Percentiles rank a stretch among this genome's conserved stretches.
Conservation (phyloP, 2,113 vertebrate genomes). For the Scytalopus superciliaris region DNA sequence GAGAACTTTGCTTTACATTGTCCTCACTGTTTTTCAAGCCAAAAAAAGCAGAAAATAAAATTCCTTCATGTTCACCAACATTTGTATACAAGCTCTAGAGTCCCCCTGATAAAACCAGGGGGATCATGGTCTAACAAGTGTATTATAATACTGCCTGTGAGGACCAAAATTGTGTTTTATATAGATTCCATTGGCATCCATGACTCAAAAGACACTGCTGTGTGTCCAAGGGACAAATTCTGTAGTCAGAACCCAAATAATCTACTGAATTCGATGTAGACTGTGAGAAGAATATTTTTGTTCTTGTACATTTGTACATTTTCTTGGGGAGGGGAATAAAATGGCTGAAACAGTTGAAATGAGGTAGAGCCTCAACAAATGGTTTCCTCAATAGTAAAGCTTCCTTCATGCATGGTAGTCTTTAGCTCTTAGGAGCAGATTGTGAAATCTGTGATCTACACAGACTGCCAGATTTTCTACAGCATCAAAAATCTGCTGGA, state of each 20-base stretch:
- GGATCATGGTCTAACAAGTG: not conserved
- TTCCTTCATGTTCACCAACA: not conserved
- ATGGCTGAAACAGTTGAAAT: not conserved
- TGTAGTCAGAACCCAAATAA: not conserved
- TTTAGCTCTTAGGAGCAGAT: not conserved
- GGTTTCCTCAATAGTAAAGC: not conserved
- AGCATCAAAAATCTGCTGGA: not conserved
- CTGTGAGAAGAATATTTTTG: not conserved
- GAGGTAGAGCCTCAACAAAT: not conserved
- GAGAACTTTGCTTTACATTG: not conserved
- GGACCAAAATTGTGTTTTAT: not conserved
- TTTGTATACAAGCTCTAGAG: not conserved
- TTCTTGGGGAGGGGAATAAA: not conserved
- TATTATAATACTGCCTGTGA: not conserved
- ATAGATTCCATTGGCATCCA: not conserved
- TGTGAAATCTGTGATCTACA: slow-evolving; percentile 8
- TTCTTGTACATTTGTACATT: not conserved
- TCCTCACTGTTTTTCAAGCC: not conserved
- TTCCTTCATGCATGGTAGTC: not conserved
- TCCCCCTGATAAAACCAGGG: not conserved
- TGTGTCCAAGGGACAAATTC: fast-evolving
- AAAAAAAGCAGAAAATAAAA: not conserved
- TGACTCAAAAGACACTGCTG: not conserved
- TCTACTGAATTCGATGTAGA: not conserved
- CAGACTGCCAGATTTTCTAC: slow-evolving; percentile 15